A percentile compares a stretch with the other conserved stretches of the same genome.
phyloP scores from a whole-genome alignment of 1,140 invertebrate species.

The Philotrypesis tridentata region DNA sequence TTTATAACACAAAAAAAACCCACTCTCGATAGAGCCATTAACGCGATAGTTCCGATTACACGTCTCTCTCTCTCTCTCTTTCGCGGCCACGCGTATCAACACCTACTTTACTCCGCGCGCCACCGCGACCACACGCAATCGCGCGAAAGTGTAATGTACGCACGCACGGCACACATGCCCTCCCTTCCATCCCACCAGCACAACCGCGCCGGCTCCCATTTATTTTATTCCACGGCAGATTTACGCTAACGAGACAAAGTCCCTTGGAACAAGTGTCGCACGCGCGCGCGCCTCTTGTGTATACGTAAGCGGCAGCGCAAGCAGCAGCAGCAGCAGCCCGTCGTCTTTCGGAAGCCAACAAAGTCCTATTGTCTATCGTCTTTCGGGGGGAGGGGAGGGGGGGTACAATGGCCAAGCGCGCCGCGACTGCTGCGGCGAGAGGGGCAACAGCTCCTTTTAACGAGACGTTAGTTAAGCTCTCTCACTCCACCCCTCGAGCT shows the following conservation, averaged over 20 bases:
- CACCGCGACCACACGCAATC: background rate
- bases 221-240: background rate
- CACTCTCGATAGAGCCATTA: background rate
- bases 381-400: too few relatives aligned
- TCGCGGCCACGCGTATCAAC: too few relatives aligned
- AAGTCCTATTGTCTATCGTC: background rate
- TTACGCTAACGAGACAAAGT: slow-evolving; percentile 22
- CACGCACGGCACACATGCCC: too few relatives aligned
- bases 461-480: background rate
- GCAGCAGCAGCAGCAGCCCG: background rate
- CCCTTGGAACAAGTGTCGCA: background rate
- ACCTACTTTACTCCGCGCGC: too few relatives aligned
- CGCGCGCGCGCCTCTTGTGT: too few relatives aligned
- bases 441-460: background rate
- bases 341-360: background rate
- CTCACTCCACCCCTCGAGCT: too few relatives aligned
- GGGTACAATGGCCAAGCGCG: background rate
- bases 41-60: background rate
- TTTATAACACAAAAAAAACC: background rate
- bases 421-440: background rate
- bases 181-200: too few relatives aligned
- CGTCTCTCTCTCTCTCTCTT: too few relatives aligned
- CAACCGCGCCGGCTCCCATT: background rate
- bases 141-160: background rate
- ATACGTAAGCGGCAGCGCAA: background rate